Base-by-base conservation (phyloP, 2,888 invertebrate species). In the Drosophila niveifrons region DNA sequence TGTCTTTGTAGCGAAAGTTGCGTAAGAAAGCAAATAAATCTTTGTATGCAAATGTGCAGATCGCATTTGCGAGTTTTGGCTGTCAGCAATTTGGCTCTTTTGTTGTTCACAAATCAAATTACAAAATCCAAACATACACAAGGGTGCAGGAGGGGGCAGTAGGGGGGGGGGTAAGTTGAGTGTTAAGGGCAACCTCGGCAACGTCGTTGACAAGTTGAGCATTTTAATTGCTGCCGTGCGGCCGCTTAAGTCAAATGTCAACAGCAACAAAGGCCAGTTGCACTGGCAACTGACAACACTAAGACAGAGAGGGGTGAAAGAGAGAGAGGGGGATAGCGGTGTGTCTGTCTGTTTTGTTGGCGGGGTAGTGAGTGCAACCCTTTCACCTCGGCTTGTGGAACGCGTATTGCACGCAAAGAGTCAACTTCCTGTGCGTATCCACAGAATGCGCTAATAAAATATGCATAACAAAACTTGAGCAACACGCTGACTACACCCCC, bases 391-490 rank as follows among this genome's bases (percentile, higher is more conserved):
- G 28, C 29, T 10, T 17, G 41, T 8, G 41, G 8, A 47, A 52
- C 64, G 47, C 55, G 44, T 72, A 48, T 31, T 72, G 84, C 85
- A 87, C 82, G 85, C 88, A 85, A 87, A 77, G 72, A 85, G 85
- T 85, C 80, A 85, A 85, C 85, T 82, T 82, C 75, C 85, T 77
- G 85, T 85, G 85, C 85, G 85, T 85, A 87, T 87, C 85, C 85
- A 87, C 87, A 84, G 82, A 82, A 85, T 85, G 82, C 76, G 85
- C 62, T 69, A 80, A 82, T 85, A 80, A 85, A 85, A 85, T 85
- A 85, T 85, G 85, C 85, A 85, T 85, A 85, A 84, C 84, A 85
- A 85, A 87, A 85, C 80, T 84, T 75, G 62, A 78, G 71, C 68
- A 64, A 58, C 52, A 59, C 15, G 36, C 29, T 15, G 11, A 15